phyloP scores from a whole-genome alignment of 2,113 vertebrate genomes.

The Aphelocoma coerulescens region DNA sequence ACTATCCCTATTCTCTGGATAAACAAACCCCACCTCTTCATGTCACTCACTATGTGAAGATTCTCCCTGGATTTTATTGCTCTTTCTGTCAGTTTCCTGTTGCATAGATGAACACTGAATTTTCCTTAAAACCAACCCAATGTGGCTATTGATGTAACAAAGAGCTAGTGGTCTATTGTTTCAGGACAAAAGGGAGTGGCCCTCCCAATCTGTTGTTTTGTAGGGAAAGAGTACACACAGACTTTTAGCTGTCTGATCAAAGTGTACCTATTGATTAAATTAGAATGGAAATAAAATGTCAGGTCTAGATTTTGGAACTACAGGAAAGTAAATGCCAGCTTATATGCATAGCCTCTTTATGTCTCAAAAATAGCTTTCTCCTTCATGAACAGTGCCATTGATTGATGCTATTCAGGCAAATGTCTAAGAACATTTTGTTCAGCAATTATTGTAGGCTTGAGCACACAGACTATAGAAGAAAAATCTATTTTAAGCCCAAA shows the following conservation, averaged over 20 bases:
- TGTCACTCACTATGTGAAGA: neutral
- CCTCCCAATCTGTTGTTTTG: neutral
- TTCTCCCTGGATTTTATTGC: neutral
- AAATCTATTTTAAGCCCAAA: slow-evolving; percentile 64
- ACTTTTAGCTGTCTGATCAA: neutral
- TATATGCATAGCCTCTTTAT: neutral
- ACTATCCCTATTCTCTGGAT: neutral
- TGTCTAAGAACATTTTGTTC: slow-evolving; percentile 59
- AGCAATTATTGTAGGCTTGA: slow-evolving; percentile 31
- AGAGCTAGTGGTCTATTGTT: neutral
- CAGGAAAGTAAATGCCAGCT: neutral
- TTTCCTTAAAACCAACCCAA: neutral
- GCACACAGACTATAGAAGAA: slow-evolving; percentile 15
- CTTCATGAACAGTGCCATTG: slow-evolving; percentile 26
- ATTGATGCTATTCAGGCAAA: slow-evolving; percentile 44
- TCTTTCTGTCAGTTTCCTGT: neutral
- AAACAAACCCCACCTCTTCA: neutral
- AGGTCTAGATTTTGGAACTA: neutral
- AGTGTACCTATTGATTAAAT: neutral
- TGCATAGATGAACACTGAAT: neutral
- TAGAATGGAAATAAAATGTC: neutral
- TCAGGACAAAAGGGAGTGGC: neutral
- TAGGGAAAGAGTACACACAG: neutral
- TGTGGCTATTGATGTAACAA: neutral
- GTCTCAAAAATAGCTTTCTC: slow-evolving; percentile 15